A percentile compares a stretch with the other conserved stretches of the same genome.
phyloP scores from a whole-genome alignment of 2,113 vertebrate genomes.

The Mola mola region DNA sequence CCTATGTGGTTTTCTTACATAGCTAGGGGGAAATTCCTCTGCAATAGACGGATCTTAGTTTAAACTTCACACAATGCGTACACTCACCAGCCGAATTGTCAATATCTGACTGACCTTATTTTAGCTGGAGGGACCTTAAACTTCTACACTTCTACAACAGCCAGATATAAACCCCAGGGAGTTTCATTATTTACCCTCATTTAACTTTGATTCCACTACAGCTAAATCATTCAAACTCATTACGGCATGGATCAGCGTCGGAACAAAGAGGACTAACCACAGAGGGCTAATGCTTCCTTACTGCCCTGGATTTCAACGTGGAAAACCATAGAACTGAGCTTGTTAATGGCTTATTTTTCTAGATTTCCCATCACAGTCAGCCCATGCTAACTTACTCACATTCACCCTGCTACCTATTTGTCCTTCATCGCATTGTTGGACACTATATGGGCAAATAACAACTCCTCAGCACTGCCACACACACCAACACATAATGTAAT shows the following conservation, averaged over 20 bases:
- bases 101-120: slow-evolving; percentile 14
- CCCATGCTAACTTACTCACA: slow-evolving; percentile 21
- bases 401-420: slow-evolving; percentile 31
- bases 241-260: slow-evolving; percentile 6
- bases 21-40: slow-evolving; percentile 7
- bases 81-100: slow-evolving; percentile 13
- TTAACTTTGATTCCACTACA: slow-evolving; percentile 22
- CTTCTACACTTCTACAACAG: neutral
- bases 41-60: neutral
- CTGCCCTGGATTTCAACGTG: slow-evolving; percentile 1
- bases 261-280: slow-evolving; percentile 22
- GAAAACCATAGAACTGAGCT: slow-evolving; percentile 17
- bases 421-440: slow-evolving; percentile 24
- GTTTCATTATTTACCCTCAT: slow-evolving; percentile 24
- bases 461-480: slow-evolving; percentile 7
- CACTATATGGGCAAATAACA: slow-evolving; percentile 23
- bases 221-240: slow-evolving; percentile 37
- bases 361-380: slow-evolving; percentile 14
- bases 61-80: too few species aligned
- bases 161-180: neutral
- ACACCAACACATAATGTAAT: neutral
- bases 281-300: slow-evolving; percentile 19
- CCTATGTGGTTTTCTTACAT: slow-evolving; percentile 4
- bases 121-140: neutral
- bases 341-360: slow-evolving; percentile 15